Evolutionary conservation across 2,888 invertebrate species (phyloP), one percentile per base, ranked within the genome.

Genomic region (Synergus umbraculus): DNA sequence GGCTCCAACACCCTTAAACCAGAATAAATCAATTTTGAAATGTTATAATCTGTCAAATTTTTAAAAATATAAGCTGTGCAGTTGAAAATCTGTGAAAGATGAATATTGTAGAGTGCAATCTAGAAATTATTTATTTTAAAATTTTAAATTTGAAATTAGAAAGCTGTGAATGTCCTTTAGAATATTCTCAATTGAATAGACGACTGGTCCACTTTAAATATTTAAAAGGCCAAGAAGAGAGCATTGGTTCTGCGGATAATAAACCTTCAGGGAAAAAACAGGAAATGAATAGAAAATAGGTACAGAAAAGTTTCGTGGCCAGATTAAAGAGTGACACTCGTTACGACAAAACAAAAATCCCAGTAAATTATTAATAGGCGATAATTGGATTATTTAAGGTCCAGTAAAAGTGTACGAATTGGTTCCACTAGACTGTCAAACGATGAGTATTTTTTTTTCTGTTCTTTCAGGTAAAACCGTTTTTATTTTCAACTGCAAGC

Each of bases 341-440:
- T 37, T n/a, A 54, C 29, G 29, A 49, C 15, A n/a, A 44, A 67
- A 15, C 37, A 73, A 73, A 49, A 49, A 58, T 54, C 54, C 54
- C 54, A 73, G 54, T 73, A 41, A 54, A 73, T 41, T 58, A 41
- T 58, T 73, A 49, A 46, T 15, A 44, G 13, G 44, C 12, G 37
- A 37, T 37, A 67, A 66, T 43, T 46, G 44, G 13, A 22, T 46
- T 46, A 18, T 46, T 67, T 22, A 67, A 67, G 29, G 15, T 77
- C 77, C 81, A 78, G 54, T 81, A 78, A 83, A 77, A 79, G 76
- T 73, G 82, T 79, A 78, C 79, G 69, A 82, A 76, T 81, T 85
- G 83, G 80, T 85, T 82, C 83, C 82, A 82, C 82, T 83, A 80
- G 81, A 84, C 80, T 54, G 69, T 46, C 18, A 54, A 4, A 18